Base-by-base conservation (phyloP, 1,140 invertebrate species). In the Pectinophora gossypiella region DNA sequence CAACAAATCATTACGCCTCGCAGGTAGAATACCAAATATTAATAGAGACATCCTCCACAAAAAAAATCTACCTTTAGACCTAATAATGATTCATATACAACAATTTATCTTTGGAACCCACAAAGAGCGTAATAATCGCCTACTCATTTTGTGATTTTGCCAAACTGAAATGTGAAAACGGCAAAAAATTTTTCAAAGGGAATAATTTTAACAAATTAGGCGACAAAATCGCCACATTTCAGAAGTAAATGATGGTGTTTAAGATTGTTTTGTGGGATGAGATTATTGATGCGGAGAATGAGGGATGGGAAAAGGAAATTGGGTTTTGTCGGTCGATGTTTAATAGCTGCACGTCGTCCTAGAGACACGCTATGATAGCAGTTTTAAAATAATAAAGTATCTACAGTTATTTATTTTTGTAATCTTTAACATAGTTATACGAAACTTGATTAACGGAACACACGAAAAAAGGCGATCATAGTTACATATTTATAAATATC, bases 181-280 rank as follows among this genome's bases (percentile, higher is more conserved):
- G n/a, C 27, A 32, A 32, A 32, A 32, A 32, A 32, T 32, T 9
- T 3, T 32, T n/a, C 49, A 56, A 59, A 47, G 51, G 48, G 53
- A 51, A 58, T 63, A 68, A 77, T 76, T 77, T 78, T 75, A 73
- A 82, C 73, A 72, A 76, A 77, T 82, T 76, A 77, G 65, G 78
- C 78, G 76, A 82, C 76, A 82, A 82, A 79, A 53, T 65, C 66
- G 55, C 32, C 78, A 74, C 72, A 59, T 79, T 76, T 79, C 60
- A 54, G 54, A 60, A 50, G 48, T 61, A 56, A 64, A 75, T 64
- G 63, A 59, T 60, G 42, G 52, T 74, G 52, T 72, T 76, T 68
- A 64, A 62, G 48, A 52, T 63, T 62, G 59, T 62, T 69, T 61
- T 62, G 62, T 61, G 42, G 54, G 59, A 27, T 59, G 49, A 44